A percentile compares a stretch with the other conserved stretches of the same genome.
Evolutionary conservation across 2,113 vertebrate genomes (phyloP).

Genomic region (Gadus chalcogrammus): DNA sequence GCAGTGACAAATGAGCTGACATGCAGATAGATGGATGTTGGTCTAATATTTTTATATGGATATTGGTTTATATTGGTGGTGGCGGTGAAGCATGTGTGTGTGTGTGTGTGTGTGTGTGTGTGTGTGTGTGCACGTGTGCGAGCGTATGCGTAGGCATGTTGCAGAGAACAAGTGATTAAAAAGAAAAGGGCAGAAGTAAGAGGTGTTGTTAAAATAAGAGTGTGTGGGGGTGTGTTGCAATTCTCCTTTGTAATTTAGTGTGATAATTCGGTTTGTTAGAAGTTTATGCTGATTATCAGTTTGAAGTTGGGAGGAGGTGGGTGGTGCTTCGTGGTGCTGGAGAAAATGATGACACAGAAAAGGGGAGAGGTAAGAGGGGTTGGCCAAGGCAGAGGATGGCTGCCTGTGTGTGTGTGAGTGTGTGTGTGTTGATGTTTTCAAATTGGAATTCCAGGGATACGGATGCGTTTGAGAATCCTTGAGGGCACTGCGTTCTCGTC

Average conservation of each 20-base stretch:
- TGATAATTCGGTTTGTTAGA: too few relatives aligned
- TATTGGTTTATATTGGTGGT: conserved; percentile 2
- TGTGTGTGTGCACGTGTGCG: background rate
- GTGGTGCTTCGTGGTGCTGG: too few relatives aligned
- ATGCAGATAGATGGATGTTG: too few relatives aligned
- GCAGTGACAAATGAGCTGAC: too few relatives aligned
- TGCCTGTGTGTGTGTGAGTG: background rate
- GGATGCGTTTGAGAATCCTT: too few relatives aligned
- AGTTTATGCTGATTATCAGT: conserved; percentile 8
- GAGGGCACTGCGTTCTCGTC: too few relatives aligned
- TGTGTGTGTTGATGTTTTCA: background rate
- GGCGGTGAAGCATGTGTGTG: background rate
- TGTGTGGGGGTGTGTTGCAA: conserved; percentile 14
- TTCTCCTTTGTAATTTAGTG: conserved; percentile 27
- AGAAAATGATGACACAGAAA: too few relatives aligned
- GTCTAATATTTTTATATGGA: conserved; percentile 5
- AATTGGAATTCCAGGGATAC: too few relatives aligned
- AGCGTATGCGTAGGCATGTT: background rate
- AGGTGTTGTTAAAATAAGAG: conserved; percentile 4
- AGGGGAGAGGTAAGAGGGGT: too few relatives aligned
- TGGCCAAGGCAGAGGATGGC: too few relatives aligned
- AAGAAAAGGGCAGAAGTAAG: background rate
- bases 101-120: conserved; percentile 8
- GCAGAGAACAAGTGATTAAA: background rate
- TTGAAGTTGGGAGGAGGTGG: background rate